Base-by-base conservation (phyloP, 2,888 invertebrate species). In the Drosophila pseudotalamancana region DNA sequence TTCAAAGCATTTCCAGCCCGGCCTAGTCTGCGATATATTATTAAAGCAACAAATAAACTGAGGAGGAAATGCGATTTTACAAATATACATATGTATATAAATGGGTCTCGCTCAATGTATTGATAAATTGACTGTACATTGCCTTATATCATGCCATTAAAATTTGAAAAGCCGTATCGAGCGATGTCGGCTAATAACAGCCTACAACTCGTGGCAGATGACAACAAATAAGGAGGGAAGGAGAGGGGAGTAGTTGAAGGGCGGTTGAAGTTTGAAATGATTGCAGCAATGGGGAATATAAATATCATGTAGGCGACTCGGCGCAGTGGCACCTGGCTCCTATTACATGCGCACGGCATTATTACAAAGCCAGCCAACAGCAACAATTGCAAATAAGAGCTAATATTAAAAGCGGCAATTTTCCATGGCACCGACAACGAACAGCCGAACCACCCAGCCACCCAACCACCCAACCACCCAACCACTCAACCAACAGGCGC, bases 361-460 rank as follows among this genome's bases (percentile, higher is more conserved):
- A 84, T 84, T 81, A 75, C 84, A 81, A 72, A 80, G 72, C 69
- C 68, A 62, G 34, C 23, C 67, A 62, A 67, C 72, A 77, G 63
- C 78, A 76, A 73, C 81, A 84, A 81, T 84, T 82, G 79, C 74
- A 84, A 84, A 81, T 82, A 77, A 77, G 77, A 77, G 79, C 71
- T 85, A 79, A 82, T 85, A 85, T 85, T 83, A 85, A 83, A 85
- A 85, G 72, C 83, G 75, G 77, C 77, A 83, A 83, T 85, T 83
- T 85, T 82, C 77, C 75, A 79, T 74, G 73, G 74, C 74, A 59
- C 65, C 66, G 49, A 31, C 63, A 62, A 57, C 51, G 42, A 55
- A 39, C 57, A 65, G 60, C 57, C 40, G 45, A 54, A 21, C 39
- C 48, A 50, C 46, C 39, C 60, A 50, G 27, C 27, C 27, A 11